Evolutionary conservation across 2,113 vertebrate genomes (phyloP).

Genomic region (Plecturocebus donacophilus): DNA sequence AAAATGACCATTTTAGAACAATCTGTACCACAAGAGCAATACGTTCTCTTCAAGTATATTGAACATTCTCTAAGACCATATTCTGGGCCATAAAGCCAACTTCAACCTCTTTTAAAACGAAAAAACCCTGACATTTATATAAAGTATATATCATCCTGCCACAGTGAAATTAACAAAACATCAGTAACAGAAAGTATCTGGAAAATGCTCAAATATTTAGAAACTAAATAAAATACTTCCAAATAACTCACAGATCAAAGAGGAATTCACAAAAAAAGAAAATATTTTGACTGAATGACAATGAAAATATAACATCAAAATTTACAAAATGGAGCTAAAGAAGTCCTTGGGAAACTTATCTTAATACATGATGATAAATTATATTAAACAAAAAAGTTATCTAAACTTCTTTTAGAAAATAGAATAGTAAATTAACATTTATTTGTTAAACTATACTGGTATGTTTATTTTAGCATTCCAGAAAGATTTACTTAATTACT

Average conservation of each 20-base stretch:
- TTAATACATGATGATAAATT: not conserved
- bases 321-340: not conserved
- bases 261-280: not conserved
- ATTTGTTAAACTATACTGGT: not conserved
- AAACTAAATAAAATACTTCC: not conserved
- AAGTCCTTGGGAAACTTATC: not conserved
- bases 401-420: not conserved
- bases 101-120: not conserved
- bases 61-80: not conserved
- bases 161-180: not conserved
- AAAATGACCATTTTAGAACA: not conserved
- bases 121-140: not conserved
- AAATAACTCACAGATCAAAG: not conserved
- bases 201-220: not conserved
- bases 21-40: not conserved
- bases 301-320: not conserved
- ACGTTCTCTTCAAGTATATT: not conserved
- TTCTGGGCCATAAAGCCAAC: not conserved
- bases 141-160: not conserved
- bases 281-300: not conserved
- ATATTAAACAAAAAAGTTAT: not conserved
- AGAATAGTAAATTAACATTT: not conserved
- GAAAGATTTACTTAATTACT: slow-evolving; percentile 27
- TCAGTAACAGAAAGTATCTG: not conserved
- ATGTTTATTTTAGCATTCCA: not conserved